Evolutionary conservation across 2,113 vertebrate genomes (phyloP), one percentile per base, ranked within the genome.

Genomic region (Thryonomys swinderianus): DNA sequence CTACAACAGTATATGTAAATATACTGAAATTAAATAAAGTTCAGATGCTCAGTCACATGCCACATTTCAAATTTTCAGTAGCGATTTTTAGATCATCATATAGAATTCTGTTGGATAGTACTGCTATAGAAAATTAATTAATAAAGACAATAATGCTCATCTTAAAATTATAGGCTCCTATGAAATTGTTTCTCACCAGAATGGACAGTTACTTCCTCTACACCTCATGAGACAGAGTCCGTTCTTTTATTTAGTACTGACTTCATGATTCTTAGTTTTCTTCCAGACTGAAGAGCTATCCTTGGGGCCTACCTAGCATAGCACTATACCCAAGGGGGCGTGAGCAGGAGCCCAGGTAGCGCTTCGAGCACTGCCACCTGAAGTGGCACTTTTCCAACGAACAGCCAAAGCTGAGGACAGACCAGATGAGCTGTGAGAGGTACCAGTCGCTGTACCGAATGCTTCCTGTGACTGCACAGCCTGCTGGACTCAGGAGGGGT

Each of bases 121-220:
- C 2, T 80, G 69, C 90, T 90, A 18, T 6, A 92, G 78, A 91
- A 73, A 94, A 76, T 89, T 42, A 83, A 57, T 1, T 20, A 66
- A 69, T 45, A n/a, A 40, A 92, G 92, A 78, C 20, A 69, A 37
- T 30, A 57, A 59, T 51, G 67, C 6, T 17, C 20, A 16, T 66
- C 51, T 91, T 14, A 48, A 66, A 84, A 34, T 67, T 40, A 80
- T 11, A 79, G 20, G 55, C 20, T 17, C 27, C 42, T 69, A 34
- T 79, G 76, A 91, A 86, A 67, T 20, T 71, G 14, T 48, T 90
- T 93, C 93, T 85, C 42, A 81, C 51, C 74, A 92, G 57, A 82
- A 85, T 66, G 53, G 81, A 59, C 30, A 73, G 57, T 40, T 83
- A 80, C 66, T 84, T 91, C 67, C 69, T 93, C 84, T 84, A 59